phyloP scores from a whole-genome alignment of 2,797 vertebrate species.

The Zalophus californianus region DNA sequence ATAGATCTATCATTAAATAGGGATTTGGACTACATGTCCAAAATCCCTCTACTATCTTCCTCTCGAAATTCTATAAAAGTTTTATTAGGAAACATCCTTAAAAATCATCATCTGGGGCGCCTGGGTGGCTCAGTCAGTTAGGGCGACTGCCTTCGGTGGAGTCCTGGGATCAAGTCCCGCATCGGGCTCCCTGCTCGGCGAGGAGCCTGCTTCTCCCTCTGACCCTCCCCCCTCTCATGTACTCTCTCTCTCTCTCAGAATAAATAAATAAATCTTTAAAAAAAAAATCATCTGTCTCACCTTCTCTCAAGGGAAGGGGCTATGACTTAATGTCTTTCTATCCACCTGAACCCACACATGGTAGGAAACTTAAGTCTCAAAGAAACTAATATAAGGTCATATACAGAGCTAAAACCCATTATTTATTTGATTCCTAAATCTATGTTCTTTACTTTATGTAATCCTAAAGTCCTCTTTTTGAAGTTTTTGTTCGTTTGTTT shows the following conservation, averaged over 20 bases:
- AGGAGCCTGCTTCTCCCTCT: too few relatives aligned
- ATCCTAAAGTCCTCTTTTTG: neutral
- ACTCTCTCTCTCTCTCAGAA: too few relatives aligned
- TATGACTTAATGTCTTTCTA: neutral
- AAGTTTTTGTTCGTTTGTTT: neutral
- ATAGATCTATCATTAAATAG: neutral
- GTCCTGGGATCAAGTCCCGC: too few relatives aligned
- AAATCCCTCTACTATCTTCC: neutral
- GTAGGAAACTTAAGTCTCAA: neutral
- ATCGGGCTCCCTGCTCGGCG: too few relatives aligned
- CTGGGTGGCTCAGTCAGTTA: too few relatives aligned
- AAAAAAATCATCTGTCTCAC: neutral
- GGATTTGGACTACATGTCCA: neutral
- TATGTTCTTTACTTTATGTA: neutral
- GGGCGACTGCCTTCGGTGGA: too few relatives aligned
- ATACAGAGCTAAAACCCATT: neutral
- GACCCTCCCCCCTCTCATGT: too few relatives aligned
- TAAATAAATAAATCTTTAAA: too few relatives aligned
- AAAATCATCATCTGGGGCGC: neutral
- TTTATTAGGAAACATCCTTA: neutral
- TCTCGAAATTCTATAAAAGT: neutral
- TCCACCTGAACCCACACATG: neutral
- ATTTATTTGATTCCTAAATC: neutral
- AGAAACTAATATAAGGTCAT: neutral
- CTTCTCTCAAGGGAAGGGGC: neutral